Evolutionary conservation across 2,113 vertebrate genomes (phyloP), one percentile per base, ranked within the genome.

Genomic region (Platysternon megacephalum): DNA sequence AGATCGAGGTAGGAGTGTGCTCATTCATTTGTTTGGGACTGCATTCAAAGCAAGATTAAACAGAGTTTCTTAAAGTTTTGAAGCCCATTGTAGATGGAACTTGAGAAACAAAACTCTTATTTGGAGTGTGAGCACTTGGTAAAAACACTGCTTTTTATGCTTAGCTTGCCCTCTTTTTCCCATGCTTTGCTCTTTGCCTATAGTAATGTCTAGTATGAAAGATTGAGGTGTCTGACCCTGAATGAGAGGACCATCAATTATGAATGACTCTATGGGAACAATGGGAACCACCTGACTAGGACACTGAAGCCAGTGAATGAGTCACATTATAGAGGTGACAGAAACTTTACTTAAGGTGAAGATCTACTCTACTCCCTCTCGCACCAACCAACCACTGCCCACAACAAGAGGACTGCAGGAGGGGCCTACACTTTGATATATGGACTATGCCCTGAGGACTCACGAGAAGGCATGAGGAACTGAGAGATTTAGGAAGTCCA

Each of bases 1-100:
- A 28, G 89, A 95, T 92, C 85, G 93, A 91, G 87, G 96, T 92
- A 92, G 78, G 91, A 97, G 94, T 94, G 92, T 97, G 95, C 82
- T 97, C 86, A 89, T 95, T 97, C 42, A 72, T 86, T 95, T 93
- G 1, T 28, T 49, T 88, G 58, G 46, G 46, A 68, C 12, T 76
- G 46, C 85, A 94, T 92, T 95, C 89, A 92, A 92, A 84, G 48
- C 84, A 88, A 83, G 76, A 92, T 88, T 83, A 94, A 97, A 97
- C 93, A 86, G 85, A 95, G 84, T 86, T 68, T 97, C 95, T 97
- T 88, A 72, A 72, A 39, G 88, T 49, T 91, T 79, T 85, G 74
- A 93, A 94, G 49, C 53, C 52, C 79, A 51, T 91, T 80, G 9
- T 80, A 56, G 42, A 32, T 53, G 79, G 44, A 92, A 86, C 83